Evolutionary conservation across 2,113 vertebrate species (phyloP), one percentile per base, ranked within the genome.

Genomic region (Varanus komodoensis): DNA sequence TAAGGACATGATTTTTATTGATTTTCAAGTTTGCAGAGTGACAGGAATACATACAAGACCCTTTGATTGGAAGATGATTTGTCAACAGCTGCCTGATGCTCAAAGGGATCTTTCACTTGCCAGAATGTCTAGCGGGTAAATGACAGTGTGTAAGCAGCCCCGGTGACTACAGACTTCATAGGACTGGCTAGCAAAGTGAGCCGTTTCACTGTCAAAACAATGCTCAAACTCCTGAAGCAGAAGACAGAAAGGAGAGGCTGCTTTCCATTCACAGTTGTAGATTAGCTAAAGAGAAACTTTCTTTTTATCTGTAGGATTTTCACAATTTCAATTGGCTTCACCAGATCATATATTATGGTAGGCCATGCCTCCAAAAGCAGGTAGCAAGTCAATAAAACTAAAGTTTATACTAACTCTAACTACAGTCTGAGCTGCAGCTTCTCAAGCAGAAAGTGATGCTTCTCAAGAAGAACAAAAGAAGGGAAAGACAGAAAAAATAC

Each of bases 151-250:
- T 93, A 94, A 81, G 78, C 92, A 94, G 86, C 92, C 64, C 90
- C 93, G 96, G 85, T 92, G 91, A 96, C 87, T 90, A 95, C 86
- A 91, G 87, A 89, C 89, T 84, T 92, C 54, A 91, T 29, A 79
- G 93, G 93, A 73, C 91, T 79, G 93, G 87, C n/a, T 95, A 94
- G 92, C 93, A 94, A 88, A 92, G 88, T 44, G 79, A 93, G 89
- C 86, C 92, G 92, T 89, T 95, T 90, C 94, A 93, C 92, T 92
- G 92, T 84, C 75, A 91, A 94, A 93, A 92, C 82, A 91, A 93
- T 92, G 93, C 69, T 83, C 71, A 92, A 93, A 38, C 87, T 84
- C 73, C 88, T 91, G 91, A 82, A 91, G 88, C 75, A 95, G 94
- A 87, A n/a, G 87, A 80, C 84, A 17, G 32, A 88, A 29, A 73